Conservation (phyloP, 2,113 vertebrate genomes). For the Amphiprion percula region DNA sequence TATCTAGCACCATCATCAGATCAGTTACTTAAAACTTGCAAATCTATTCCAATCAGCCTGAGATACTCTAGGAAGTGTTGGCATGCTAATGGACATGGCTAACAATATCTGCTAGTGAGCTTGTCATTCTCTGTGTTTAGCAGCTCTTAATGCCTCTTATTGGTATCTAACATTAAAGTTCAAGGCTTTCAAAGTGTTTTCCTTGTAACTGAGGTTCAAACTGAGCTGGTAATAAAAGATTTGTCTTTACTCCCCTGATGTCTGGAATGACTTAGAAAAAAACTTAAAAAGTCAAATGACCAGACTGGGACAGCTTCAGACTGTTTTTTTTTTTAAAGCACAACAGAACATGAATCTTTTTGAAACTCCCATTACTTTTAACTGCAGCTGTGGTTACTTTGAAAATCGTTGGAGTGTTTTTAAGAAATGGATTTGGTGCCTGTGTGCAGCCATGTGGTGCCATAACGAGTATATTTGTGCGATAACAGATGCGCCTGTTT, state of each 20-base stretch:
- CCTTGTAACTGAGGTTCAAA: neutral
- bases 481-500: slow-evolving; percentile 56
- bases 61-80: no score
- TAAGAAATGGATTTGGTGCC: slow-evolving; percentile 51
- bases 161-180: neutral
- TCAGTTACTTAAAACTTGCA: no score
- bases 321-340: slow-evolving; percentile 9
- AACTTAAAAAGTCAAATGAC: slow-evolving; percentile 13
- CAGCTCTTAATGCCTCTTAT: no score
- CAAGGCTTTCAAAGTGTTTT: neutral
- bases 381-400: slow-evolving; percentile 39
- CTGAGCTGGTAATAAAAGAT: slow-evolving; percentile 12
- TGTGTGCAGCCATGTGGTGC: slow-evolving; percentile 46
- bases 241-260: slow-evolving; percentile 1
- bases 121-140: no score
- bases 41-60: no score
- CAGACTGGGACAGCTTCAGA: slow-evolving; percentile 7
- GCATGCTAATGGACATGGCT: no score
- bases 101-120: no score
- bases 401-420: slow-evolving; percentile 44
- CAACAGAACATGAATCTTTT: slow-evolving; percentile 26
- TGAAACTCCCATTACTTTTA: slow-evolving; percentile 43
- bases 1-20: no score
- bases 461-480: slow-evolving; percentile 52
- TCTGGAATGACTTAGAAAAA: slow-evolving; percentile 1